phyloP scores from a whole-genome alignment of 2,113 vertebrate genomes.

The Brienomyrus brachyistius region DNA sequence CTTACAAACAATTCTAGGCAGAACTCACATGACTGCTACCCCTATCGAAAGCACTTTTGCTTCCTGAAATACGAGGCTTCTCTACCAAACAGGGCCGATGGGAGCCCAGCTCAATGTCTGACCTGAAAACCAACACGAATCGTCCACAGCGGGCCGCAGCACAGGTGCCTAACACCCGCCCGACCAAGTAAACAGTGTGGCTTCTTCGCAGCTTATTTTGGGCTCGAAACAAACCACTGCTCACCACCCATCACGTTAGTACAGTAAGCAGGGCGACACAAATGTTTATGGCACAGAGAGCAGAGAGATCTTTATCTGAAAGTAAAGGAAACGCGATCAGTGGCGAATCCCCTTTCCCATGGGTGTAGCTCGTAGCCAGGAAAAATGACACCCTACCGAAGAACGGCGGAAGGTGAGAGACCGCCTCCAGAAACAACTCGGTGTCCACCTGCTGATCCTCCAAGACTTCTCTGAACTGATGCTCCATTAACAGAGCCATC shows the following conservation, averaged over 20 bases:
- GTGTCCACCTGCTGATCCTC: constrained; percentile 86
- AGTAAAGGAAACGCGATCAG: neutral
- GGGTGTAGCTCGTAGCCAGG: neutral
- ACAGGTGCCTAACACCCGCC: neutral
- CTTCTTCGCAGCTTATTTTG: neutral
- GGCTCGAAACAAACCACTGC: neutral
- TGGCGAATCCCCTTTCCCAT: neutral
- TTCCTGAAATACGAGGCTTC: neutral
- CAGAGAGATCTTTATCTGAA: neutral
- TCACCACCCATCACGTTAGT: neutral
- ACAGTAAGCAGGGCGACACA: neutral
- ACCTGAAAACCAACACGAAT: neutral
- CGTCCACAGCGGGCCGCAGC: neutral
- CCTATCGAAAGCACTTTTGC: neutral
- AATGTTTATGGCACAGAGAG: neutral
- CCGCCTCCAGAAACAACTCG: constrained; percentile 75
- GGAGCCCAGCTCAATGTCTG: neutral
- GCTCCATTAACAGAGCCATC: constrained; percentile 86
- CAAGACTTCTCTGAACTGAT: constrained; percentile 83
- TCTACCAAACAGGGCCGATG: neutral
- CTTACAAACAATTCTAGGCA: neutral
- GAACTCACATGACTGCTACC: neutral
- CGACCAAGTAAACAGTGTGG: neutral
- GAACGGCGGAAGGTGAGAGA: constrained; percentile 79
- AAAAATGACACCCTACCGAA: constrained; percentile 73